Evolutionary conservation across 2,888 invertebrate species (phyloP).

Genomic region (Dolomedes plantarius): DNA sequence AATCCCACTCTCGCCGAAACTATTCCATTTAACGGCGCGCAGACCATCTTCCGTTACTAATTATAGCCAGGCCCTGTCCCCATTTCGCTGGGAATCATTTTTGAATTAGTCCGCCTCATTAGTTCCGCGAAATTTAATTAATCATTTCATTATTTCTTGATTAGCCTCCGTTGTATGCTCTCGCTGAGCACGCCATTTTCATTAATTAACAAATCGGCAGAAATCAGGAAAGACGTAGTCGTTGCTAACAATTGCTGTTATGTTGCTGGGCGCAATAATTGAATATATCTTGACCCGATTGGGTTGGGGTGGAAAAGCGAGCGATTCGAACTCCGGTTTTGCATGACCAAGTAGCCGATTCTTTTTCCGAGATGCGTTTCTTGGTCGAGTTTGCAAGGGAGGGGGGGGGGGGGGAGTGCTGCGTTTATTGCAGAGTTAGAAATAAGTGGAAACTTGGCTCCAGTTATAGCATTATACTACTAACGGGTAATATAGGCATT

Average conservation of each 20-base stretch:
- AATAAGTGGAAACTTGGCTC: too few species aligned
- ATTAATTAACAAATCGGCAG: slow-evolving; percentile 1
- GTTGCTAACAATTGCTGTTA: not conserved
- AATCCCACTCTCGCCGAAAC: too few species aligned
- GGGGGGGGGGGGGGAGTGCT: too few species aligned
- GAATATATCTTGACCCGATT: not conserved
- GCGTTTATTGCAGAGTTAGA: too few species aligned
- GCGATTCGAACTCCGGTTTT: too few species aligned
- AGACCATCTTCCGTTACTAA: not conserved
- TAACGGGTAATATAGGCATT: too few species aligned
- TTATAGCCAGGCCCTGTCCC: not conserved
- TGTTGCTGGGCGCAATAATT: not conserved
- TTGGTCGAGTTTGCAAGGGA: too few species aligned
- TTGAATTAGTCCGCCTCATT: not conserved
- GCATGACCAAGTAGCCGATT: too few species aligned
- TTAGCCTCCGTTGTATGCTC: not conserved
- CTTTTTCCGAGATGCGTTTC: too few species aligned
- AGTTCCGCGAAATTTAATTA: not conserved
- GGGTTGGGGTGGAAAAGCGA: too few species aligned
- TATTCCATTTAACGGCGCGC: too few species aligned
- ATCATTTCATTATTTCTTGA: slow-evolving; percentile 8
- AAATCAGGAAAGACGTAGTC: not conserved
- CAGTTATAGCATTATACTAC: too few species aligned
- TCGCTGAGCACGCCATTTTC: slow-evolving; percentile 8
- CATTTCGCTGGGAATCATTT: not conserved